phyloP scores from a whole-genome alignment of 2,797 vertebrate genomes.

The Labeo calbasu region DNA sequence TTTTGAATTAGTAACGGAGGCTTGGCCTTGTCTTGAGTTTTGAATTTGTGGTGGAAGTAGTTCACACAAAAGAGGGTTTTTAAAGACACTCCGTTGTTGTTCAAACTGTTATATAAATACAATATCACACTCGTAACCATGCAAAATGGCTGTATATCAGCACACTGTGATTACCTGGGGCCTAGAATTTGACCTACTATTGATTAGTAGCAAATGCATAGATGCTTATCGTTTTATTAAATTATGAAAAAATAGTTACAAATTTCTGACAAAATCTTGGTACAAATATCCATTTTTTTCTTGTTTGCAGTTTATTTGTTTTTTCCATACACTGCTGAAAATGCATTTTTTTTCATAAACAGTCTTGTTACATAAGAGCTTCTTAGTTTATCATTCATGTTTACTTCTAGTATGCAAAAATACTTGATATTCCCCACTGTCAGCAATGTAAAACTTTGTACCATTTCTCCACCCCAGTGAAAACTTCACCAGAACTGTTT shows the following conservation, averaged over 20 bases:
- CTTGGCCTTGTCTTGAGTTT: too few relatives aligned
- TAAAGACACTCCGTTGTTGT: too few relatives aligned
- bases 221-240: background rate
- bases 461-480: conserved; percentile 58
- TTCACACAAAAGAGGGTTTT: too few relatives aligned
- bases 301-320: conserved; percentile 13
- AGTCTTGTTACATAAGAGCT: conserved; percentile 30
- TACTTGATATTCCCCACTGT: conserved; percentile 61
- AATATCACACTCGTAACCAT: too few relatives aligned
- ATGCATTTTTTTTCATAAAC: conserved; percentile 3
- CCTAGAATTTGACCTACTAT: background rate
- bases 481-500: conserved; percentile 59
- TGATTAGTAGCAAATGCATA: background rate
- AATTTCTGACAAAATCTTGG: background rate
- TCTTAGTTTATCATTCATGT: conserved; percentile 55
- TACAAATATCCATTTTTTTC: background rate
- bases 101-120: too few relatives aligned
- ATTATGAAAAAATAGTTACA: background rate
- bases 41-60: too few relatives aligned
- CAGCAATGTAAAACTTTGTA: conserved; percentile 55
- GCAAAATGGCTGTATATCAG: too few relatives aligned
- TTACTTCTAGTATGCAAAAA: conserved; percentile 73
- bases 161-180: too few relatives aligned
- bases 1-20: too few relatives aligned
- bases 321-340: conserved; percentile 10